phyloP scores from a whole-genome alignment of 2,797 vertebrate genomes.

The Amblyraja radiata region DNA sequence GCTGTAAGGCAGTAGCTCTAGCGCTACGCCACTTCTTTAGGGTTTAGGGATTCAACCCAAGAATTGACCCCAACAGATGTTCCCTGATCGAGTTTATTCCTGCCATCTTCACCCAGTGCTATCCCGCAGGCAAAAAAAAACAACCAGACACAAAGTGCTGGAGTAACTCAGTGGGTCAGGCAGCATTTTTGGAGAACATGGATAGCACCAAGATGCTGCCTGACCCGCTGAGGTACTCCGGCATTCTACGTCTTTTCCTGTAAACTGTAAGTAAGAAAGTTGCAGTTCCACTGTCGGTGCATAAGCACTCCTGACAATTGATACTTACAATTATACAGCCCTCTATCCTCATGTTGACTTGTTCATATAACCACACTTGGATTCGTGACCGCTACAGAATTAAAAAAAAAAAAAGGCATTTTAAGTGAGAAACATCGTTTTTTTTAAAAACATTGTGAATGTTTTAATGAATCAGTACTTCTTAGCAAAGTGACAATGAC shows the following conservation, averaged over 20 bases:
- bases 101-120: neutral
- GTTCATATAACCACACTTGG: slow-evolving; percentile 96
- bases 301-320: neutral
- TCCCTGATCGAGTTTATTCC: neutral
- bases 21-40: no score
- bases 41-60: neutral
- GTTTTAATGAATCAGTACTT: neutral
- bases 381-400: slow-evolving; percentile 78
- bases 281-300: no score
- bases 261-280: no score
- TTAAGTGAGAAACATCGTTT: neutral
- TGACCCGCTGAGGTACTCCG: no score
- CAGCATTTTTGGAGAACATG: no score
- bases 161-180: no score
- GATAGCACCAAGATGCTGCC: no score
- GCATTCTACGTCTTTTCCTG: no score
- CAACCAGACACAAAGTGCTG: no score
- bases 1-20: no score
- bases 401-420: neutral
- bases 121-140: neutral
- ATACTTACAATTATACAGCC: slow-evolving; percentile 94
- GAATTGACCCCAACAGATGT: neutral
- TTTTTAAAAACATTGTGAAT: neutral
- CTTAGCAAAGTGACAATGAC: neutral
- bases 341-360: slow-evolving; percentile 97